Evolutionary conservation across 2,797 vertebrate species (phyloP).

Genomic region (Gymnothorax reevesii): DNA sequence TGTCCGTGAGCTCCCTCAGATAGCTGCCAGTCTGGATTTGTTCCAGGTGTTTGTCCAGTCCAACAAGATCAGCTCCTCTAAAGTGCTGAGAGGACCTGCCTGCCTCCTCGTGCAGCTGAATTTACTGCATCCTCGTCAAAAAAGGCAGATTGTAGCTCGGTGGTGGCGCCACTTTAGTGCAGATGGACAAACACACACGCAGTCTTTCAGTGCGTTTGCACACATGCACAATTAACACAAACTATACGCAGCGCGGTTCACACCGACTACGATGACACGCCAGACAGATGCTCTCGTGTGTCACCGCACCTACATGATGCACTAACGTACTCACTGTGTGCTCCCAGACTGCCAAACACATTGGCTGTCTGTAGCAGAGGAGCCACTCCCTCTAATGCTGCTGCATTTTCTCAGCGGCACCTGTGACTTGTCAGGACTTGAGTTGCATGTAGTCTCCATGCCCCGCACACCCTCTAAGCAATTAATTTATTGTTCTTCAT

Average conservation of each 20-base stretch:
- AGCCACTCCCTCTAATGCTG: not conserved
- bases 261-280: not conserved
- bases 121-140: not conserved
- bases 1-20: not conserved
- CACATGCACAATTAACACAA: not conserved
- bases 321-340: too few species aligned
- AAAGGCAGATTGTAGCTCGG: not conserved
- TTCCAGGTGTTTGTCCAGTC: not conserved
- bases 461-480: not conserved
- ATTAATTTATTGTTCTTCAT: not conserved
- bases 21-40: not conserved
- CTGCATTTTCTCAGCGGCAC: not conserved
- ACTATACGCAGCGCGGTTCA: not conserved
- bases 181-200: not conserved
- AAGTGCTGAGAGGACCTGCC: not conserved
- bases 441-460: not conserved
- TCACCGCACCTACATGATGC: slow-evolving; percentile 24
- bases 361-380: not conserved
- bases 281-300: slow-evolving; percentile 2
- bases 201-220: not conserved
- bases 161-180: not conserved
- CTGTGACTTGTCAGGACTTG: not conserved
- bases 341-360: not conserved
- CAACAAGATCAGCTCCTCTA: not conserved
- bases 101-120: not conserved